phyloP scores from a whole-genome alignment of 1,140 invertebrate genomes.

The Sycobia sp. region DNA sequence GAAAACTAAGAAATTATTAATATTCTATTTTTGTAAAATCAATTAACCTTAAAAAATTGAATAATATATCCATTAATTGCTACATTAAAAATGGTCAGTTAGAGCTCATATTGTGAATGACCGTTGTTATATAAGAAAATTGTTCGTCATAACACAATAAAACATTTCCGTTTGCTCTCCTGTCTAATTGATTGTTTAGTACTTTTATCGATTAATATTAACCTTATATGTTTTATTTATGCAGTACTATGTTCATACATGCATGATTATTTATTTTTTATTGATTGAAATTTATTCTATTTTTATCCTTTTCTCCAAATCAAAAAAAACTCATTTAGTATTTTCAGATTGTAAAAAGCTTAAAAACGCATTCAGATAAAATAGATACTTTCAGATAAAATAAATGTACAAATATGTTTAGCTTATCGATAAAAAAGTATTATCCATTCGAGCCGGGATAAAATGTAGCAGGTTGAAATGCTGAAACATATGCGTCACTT shows the following conservation, averaged over 20 bases:
- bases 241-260: slow-evolving; percentile 15
- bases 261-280: slow-evolving; percentile 9
- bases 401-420: slow-evolving; percentile 27
- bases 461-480: slow-evolving; percentile 12
- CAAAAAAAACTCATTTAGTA: slow-evolving; percentile 22
- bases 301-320: slow-evolving; percentile 20
- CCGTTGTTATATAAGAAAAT: slow-evolving; percentile 10
- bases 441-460: background rate
- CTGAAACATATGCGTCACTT: slow-evolving; percentile 7
- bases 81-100: background rate
- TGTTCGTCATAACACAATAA: slow-evolving; percentile 16
- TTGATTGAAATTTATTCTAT: slow-evolving; percentile 6
- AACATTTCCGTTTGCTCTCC: slow-evolving; percentile 16
- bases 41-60: background rate
- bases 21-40: background rate
- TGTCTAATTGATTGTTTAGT: slow-evolving; percentile 19
- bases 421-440: slow-evolving; percentile 18
- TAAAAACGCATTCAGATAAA: slow-evolving; percentile 15
- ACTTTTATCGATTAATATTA: slow-evolving; percentile 26
- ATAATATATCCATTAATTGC: background rate
- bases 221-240: slow-evolving; percentile 16
- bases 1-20: background rate
- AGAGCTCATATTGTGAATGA: too few relatives aligned
- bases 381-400: too few relatives aligned
- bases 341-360: slow-evolving; percentile 6